Base-by-base conservation (phyloP, 1,140 invertebrate species). In the Aphelinus atriplicis region DNA sequence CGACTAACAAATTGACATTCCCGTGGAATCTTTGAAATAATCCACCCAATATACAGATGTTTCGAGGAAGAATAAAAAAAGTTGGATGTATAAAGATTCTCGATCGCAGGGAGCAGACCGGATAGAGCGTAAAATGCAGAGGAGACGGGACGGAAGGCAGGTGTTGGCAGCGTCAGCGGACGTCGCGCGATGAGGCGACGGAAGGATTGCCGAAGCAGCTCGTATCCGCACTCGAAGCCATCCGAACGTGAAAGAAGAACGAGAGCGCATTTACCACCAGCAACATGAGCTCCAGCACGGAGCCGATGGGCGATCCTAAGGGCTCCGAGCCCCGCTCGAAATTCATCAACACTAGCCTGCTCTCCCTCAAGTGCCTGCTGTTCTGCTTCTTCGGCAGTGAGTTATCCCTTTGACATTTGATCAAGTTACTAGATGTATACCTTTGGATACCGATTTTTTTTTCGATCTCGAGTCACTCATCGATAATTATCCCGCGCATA, bases 331-430 rank as follows among this genome's bases (percentile, higher is more conserved):
- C 77, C 43, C 78, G 70, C 5, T 76, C 67, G 7, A 82, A 82
- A 47, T 66, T 82, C 3, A 75, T 86, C 67, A 85, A 86, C 56
- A 68, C 77, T 9, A 89, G 87, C 77, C 83, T 90, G 47, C 82
- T 89, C 63, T 85, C 89, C 0, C 79, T 90, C 46, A 89, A 89
- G 82, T 88, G 83, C 78, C 84, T 89, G 60, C 78, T 90, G 5
- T 90, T 90, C 78, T 77, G 89, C 62, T 89, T 90, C 76, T 90
- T 89, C 65, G 88, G 88, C 73, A 88, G 88, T 89, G 79, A 82
- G 71, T 73, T 0, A 55, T 43, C 3, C 47, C 26, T 26, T 26
- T 26, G 26, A 26, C 26, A 26, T 26, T 26, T 46, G 2, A n/a
- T 51, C 53, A 26, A 26, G 26, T 26, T 26, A 26, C 26, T 7